These are phyloP conservation scores for Hippasteria phrygiana DNA, from an alignment of 53 echinoderm and acorn worm species.

Conservation along the genomic window DNA sequence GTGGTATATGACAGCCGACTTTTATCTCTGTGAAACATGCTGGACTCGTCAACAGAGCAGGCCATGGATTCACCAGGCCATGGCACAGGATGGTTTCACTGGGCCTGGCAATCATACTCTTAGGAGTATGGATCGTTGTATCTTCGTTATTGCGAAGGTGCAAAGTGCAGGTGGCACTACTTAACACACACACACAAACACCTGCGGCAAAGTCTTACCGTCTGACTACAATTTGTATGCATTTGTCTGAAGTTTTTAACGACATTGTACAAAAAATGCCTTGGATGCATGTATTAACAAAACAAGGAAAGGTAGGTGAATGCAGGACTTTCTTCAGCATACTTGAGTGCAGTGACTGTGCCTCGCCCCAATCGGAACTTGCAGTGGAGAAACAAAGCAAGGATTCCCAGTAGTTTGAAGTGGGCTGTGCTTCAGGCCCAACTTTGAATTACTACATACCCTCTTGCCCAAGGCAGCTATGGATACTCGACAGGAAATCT, in stretches of 20 bases:
- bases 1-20: too few species aligned
- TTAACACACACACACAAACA: background rate
- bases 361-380: background rate
- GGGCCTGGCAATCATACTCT: background rate
- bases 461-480: background rate
- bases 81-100: too few species aligned
- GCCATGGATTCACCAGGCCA: too few species aligned
- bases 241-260: background rate
- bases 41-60: too few species aligned
- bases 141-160: background rate
- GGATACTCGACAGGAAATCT: background rate
- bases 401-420: background rate
- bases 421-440: too few species aligned
- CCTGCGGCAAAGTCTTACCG: slow-evolving; percentile 23
- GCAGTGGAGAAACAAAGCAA: background rate
- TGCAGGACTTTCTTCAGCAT: background rate
- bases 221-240: slow-evolving; percentile 1
- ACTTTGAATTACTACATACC: background rate
- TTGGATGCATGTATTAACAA: slow-evolving; percentile 8
- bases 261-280: background rate
- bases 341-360: background rate
- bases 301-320: background rate
- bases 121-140: background rate
- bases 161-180: slow-evolving; percentile 17
- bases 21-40: too few species aligned